Conservation (phyloP, 1,140 invertebrate genomes). For the Trichonephila clavipes region DNA sequence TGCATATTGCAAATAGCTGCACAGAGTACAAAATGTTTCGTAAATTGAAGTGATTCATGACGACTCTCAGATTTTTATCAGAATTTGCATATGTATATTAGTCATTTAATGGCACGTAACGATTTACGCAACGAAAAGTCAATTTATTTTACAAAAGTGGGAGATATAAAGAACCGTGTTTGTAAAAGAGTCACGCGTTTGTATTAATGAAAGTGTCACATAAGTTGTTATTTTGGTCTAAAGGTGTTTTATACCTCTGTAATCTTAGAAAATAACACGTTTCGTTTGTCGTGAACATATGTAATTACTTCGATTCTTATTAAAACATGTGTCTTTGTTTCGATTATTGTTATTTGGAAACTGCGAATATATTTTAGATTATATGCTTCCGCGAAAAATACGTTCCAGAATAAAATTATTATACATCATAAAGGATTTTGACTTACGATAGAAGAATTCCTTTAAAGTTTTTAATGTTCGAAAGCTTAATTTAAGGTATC, state of each 20-base stretch:
- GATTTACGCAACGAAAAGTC: background rate
- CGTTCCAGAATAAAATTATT: too few relatives aligned
- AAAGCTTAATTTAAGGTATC: too few relatives aligned
- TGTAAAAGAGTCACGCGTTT: background rate
- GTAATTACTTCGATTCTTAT: background rate
- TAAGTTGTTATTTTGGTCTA: conserved; percentile 13
- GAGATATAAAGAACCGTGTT: background rate
- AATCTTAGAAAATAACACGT: background rate
- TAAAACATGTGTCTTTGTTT: background rate
- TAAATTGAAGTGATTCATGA: background rate
- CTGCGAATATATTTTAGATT: too few relatives aligned
- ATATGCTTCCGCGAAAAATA: too few relatives aligned
- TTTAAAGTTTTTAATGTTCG: too few relatives aligned
- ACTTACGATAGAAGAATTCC: too few relatives aligned
- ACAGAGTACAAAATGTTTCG: background rate
- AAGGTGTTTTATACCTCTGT: background rate
- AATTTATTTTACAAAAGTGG: background rate
- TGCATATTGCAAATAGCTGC: background rate
- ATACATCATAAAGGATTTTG: too few relatives aligned
- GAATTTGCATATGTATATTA: conserved; percentile 9
- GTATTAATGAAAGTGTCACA: background rate
- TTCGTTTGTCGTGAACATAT: background rate
- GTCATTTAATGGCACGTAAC: background rate
- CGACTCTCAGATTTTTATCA: background rate
- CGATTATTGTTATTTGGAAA: too few relatives aligned